Evolutionary conservation across 1,140 invertebrate species (phyloP), one percentile per base, ranked within the genome.

Genomic region (Nylanderia fulva): DNA sequence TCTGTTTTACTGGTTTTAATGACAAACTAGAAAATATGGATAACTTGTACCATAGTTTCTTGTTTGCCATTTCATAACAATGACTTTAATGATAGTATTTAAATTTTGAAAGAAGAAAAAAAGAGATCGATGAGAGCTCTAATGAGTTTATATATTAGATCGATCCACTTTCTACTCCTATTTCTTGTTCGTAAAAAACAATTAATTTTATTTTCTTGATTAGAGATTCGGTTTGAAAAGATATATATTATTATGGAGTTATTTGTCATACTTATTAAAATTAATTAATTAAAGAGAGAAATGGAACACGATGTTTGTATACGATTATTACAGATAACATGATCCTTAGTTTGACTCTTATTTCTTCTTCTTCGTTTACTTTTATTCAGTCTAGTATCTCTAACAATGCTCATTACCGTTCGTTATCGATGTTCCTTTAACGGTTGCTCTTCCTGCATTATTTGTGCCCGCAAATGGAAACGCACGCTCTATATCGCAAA

Each of bases 281-380:
- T 74, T 74, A 74, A 74, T 74, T 72, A 74, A 36, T 4, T 72
- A 74, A 74, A 39, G 33, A 39, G n/a, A 58, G 54, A 58, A 54
- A 56, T 48, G 18, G 45, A 56, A 6, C 8, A 13, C n/a, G 11
- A 13, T 29, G 2, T 56, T 74, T 74, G 52, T 58, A 2, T 21
- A 24, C 24, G n/a, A 39, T 58, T 74, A 74, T 24, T 54, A 24
- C 33, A 58, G 33, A 56, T 54, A 33, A 45, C 13, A 24, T 18
- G 29, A 39, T 36, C 1, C 54, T 36, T 58, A 76, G 21, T 45
- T 76, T 45, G 39, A 11, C 15, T 3, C 52, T 75, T 24, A 21
- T n/a, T 27, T 68, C 15, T 64, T 64, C 7, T 52, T 18, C n/a
- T 52, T 13, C 6, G 6, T 18, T 48, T 13, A 24, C 9, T 13